Base-by-base conservation (phyloP, 1,140 invertebrate genomes). In the Euschistus heros region DNA sequence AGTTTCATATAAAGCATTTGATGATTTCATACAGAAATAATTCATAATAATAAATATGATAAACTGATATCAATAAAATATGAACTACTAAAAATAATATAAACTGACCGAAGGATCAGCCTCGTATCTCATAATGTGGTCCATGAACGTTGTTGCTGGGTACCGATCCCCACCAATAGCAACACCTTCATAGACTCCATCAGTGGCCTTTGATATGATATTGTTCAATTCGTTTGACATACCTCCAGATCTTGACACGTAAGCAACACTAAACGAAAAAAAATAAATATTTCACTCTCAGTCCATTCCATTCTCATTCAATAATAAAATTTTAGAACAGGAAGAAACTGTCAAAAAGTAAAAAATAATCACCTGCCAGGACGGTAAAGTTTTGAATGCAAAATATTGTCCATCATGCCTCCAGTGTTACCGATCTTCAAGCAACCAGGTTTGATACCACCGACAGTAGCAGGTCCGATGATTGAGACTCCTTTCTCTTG, bases 221-320 rank as follows among this genome's bases (percentile, higher is more conserved):
- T 99, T 99, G 79, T 99, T 99, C 62, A 99, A 79, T 77, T 99
- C 97, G 74, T 99, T 99, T 5, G 94, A 97, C 97, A 99, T 99
- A 20, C 97, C 97, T 60, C 97, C 97, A 0, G 96, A 99, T 62
- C 96, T 84, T 0, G 95, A 98, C 7, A 99, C 97, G 74, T 99
- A 99, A 0, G 95, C 96, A 54, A 98, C 92, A 76, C 93, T 96
- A 76, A 73, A 72, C 67, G 57, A 70, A 42, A 61, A 59, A 22
- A 59, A n/a, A 59, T 7, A 59, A 22, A 24, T 22, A 50, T 7
- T 26, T 22, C n/a, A n/a, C n/a, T n/a, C n/a, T n/a, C n/a, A n/a
- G n/a, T n/a, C n/a, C n/a, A n/a, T 27, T 59, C 17, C 13, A n/a
- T 6, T 37, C 10, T 10, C 33, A 37, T 37, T 37, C 3, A 37